These are phyloP conservation scores for Peromyscus eremicus DNA, from an alignment of 2,797 vertebrate genomes.

Conservation along the genomic window DNA sequence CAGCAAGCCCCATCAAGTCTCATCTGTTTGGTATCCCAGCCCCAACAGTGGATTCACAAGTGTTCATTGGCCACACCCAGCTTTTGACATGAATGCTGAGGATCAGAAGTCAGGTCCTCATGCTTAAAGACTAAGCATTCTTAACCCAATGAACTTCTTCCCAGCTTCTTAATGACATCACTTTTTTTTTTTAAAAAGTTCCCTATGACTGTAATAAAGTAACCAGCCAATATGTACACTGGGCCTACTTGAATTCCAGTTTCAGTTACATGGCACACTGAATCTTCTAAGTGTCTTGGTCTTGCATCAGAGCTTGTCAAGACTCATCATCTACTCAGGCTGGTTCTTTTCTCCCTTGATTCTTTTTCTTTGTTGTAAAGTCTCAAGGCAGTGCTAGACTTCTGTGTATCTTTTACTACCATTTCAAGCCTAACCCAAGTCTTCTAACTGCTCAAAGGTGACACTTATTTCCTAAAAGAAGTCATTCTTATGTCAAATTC, in stretches of 20 bases:
- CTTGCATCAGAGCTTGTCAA: neutral
- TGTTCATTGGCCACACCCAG: neutral
- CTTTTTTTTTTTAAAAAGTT: neutral
- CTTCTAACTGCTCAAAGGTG: neutral
- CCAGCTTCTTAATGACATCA: neutral
- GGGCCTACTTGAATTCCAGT: neutral
- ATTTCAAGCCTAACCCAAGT: neutral
- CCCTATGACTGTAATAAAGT: neutral
- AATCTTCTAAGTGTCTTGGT: neutral
- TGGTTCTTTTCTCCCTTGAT: neutral
- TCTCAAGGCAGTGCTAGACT: slow-evolving; percentile 17
- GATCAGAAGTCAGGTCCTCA: neutral
- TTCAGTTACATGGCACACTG: neutral
- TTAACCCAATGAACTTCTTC: neutral
- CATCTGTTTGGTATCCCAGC: neutral
- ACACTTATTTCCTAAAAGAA: slow-evolving; percentile 14
- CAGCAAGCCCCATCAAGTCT: neutral
- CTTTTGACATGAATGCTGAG: neutral
- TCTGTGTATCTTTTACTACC: neutral
- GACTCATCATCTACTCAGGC: neutral
- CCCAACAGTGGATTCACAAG: neutral
- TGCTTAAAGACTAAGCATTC: neutral
- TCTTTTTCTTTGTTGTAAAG: slow-evolving; percentile 3
- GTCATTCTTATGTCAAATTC: neutral
- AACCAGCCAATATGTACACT: neutral